Evolutionary conservation across 1,140 invertebrate genomes (phyloP), one percentile per base, ranked within the genome.

Genomic region (Neodiprion fabricii): DNA sequence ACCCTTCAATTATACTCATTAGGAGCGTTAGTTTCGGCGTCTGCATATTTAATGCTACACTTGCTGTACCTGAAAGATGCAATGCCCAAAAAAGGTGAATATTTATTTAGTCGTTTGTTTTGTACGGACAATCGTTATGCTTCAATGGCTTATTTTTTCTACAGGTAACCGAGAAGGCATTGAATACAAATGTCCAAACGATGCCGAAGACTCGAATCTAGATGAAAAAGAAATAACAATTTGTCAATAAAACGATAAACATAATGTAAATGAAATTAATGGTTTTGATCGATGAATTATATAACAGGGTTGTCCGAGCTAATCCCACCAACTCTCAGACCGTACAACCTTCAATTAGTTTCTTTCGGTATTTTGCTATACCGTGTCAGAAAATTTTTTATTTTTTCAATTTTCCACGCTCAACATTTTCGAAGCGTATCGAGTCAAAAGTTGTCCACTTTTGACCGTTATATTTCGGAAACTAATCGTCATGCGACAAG

Each of bases 1-100:
- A 89, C 92, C 1, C 88, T 92, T 49, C 86, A 86, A 75, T 88
- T 91, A 76, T 92, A 91, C 79, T 86, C 90, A 61, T 78, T 77
- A 1, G 74, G 89, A 0, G 91, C 91, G 7, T 74, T 89, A 1
- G 70, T 90, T 23, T 89, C 91, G 21, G 89, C 91, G 49, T 77
- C 92, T 9, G 76, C 81, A 0, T 92, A 93, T 79, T 80, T 89
- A 11, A 72, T 88, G 48, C 49, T 90, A n/a, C 88, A 91, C 72
- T 75, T 85, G 48, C 81, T 76, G n/a, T 85, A 87, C 65, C 81
- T 90, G 70, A 87, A 85, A 75, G 67, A 85, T 53, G 67, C 74
- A 2, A 85, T 84, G 77, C 84, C 83, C 9, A 74, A 80, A 75
- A 84, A 79, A 75, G 81, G 82, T 85, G 78, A 80, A 23, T 74